A percentile compares a stretch with the other conserved stretches of the same genome.
Conservation (phyloP, 2,113 vertebrate genomes). For the Anas platyrhynchos region DNA sequence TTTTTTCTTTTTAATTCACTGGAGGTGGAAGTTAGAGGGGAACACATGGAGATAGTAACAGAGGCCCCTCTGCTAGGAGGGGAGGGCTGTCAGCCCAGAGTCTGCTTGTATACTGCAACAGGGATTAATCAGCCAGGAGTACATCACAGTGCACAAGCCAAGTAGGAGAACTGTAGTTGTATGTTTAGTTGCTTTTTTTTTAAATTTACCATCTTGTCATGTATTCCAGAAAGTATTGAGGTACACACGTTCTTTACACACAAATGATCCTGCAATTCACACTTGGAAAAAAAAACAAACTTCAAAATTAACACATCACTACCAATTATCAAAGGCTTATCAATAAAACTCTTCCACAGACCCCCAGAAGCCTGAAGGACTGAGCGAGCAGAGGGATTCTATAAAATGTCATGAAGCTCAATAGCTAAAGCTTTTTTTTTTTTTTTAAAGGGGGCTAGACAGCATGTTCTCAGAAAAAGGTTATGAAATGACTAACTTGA, state of each 20-base stretch:
- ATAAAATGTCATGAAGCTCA: background rate
- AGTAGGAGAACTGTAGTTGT: background rate
- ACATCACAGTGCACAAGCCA: background rate
- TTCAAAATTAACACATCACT: background rate
- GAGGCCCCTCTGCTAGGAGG: background rate
- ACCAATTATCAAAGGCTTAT: background rate
- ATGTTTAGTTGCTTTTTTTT: background rate
- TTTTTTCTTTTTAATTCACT: background rate
- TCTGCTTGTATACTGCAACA: background rate
- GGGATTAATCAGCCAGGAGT: background rate
- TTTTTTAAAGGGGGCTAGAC: background rate
- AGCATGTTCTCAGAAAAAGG: background rate
- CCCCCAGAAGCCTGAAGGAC: background rate
- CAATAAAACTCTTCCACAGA: background rate
- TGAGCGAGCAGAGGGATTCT: background rate
- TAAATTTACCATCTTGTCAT: background rate
- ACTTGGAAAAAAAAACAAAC: background rate
- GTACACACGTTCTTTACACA: rapidly evolving
- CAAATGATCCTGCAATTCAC: background rate
- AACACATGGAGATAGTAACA: background rate
- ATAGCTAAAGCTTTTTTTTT: background rate
- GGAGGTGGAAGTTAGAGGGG: background rate
- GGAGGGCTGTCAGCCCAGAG: background rate
- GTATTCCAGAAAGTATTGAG: background rate
- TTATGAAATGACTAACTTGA: background rate